Evolutionary conservation across 2,797 vertebrate species (phyloP), one percentile per base, ranked within the genome.

Genomic region (Heteromormyrus szaboi): DNA sequence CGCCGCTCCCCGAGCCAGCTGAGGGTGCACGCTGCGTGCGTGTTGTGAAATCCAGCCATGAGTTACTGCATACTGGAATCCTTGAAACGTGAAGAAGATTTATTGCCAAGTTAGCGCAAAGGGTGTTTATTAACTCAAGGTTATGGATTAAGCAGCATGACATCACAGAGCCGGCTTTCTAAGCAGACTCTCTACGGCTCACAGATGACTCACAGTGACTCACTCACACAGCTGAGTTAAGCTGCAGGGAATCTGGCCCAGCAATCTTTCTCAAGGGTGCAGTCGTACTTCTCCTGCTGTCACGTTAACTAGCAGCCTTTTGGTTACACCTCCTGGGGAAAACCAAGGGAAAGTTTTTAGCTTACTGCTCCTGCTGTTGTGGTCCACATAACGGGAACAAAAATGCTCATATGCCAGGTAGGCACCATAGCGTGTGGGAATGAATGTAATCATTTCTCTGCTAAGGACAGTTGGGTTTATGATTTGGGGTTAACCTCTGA

Each of bases 321-420:
- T 11, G 11, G 48, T 53, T 22, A 54, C 22, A 17, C 4, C 11
- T 19, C 22, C 25, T 17, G 84, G 84, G 84, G 84, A 86, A 86
- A 86, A 86, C 84, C 48, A 17, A 54, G 25, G 84, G 84, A 86
- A 86, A 86, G 84, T 86, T 86, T 86, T 33, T 33, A 33, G 29
- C 25, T 86, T 51, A 25, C 84, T 12, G 7, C 50, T 29, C 8
- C 19, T 53, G 12, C 37, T 83, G 48, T 22, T 53, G 51, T 17
- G 50, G n/a, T 29, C 51, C 11, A 7, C 22, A 29, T 33, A 51
- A 53, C 12, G 12, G 84, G 22, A 54, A 86, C 22, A 37, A 54
- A 48, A 83, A 83, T n/a, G 17, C 12, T 25, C 46, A 22, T 29
- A 4, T 48, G 8, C 9, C 81, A 84, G 81, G 22, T 25, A 50